Conservation (phyloP, 2,797 vertebrate genomes). For the Melanotaenia maccullochi region DNA sequence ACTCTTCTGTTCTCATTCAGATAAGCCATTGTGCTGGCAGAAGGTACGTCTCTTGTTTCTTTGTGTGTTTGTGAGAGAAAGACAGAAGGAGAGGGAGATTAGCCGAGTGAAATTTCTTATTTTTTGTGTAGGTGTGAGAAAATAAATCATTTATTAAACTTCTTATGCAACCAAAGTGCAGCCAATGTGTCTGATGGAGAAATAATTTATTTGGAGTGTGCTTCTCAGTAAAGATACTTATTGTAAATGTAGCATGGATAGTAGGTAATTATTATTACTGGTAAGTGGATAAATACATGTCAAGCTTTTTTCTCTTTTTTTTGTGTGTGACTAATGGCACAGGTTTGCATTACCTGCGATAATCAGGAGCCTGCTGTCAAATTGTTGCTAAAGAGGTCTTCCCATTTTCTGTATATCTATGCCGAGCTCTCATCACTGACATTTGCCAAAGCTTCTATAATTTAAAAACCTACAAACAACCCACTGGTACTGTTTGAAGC, state of each 20-base stretch:
- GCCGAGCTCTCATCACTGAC: conserved; percentile 1
- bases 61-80: conserved; percentile 13
- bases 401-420: conserved; percentile 23
- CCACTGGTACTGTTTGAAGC: conserved; percentile 15
- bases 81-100: conserved; percentile 22
- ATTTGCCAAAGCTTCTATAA: conserved; percentile 36
- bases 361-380: conserved; percentile 20
- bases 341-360: conserved; percentile 46
- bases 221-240: conserved; percentile 50
- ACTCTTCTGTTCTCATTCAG: conserved; percentile 67
- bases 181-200: conserved; percentile 56
- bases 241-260: conserved; percentile 59
- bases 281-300: conserved; percentile 28
- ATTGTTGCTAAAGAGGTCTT: conserved; percentile 35
- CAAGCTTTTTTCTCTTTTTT: conserved; percentile 11
- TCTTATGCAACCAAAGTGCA: conserved; percentile 74
- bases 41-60: conserved; percentile 50
- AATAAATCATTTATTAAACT: conserved; percentile 41
- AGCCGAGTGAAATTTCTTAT: conserved; percentile 39
- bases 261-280: conserved; percentile 28
- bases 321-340: conserved; percentile 30
- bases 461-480: conserved; percentile 5
- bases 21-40: conserved; percentile 62
- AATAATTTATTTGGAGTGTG: conserved; percentile 72
- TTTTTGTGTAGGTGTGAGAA: conserved; percentile 52